A percentile compares a stretch with the other conserved stretches of the same genome.
Evolutionary conservation across 2,113 vertebrate species (phyloP).

Genomic region (Mystacornis crossleyi): DNA sequence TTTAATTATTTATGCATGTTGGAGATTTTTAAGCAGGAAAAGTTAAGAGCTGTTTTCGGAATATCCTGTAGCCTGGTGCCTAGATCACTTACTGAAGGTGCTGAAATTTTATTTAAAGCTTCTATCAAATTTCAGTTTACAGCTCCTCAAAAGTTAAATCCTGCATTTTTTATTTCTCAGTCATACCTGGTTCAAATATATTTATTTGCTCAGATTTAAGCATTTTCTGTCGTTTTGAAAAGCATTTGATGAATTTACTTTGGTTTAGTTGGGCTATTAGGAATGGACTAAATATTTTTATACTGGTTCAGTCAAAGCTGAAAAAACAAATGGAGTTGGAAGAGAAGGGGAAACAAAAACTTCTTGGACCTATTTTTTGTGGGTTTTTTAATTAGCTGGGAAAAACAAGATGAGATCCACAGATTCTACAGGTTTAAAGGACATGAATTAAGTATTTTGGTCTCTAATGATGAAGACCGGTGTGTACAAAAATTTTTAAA

Average conservation of each 20-base stretch:
- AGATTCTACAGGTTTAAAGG: neutral
- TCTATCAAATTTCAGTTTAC: neutral
- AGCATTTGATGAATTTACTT: neutral
- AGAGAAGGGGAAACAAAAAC: neutral
- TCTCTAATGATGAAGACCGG: neutral
- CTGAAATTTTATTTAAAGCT: neutral
- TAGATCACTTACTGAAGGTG: neutral
- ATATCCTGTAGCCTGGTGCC: neutral
- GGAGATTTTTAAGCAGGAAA: neutral
- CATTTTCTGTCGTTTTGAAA: neutral
- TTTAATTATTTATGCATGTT: neutral
- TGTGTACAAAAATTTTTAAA: neutral
- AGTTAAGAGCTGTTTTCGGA: neutral
- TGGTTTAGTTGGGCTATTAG: neutral
- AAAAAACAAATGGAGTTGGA: neutral
- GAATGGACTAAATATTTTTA: neutral
- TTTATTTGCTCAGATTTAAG: neutral
- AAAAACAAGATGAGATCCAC: neutral
- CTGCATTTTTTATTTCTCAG: neutral
- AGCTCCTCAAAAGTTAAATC: neutral
- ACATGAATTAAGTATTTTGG: neutral
- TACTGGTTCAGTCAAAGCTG: neutral
- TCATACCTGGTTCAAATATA: neutral
- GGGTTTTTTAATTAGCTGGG: neutral
- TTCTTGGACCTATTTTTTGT: neutral